Base-by-base conservation (phyloP, 2,797 vertebrate genomes). In the Sciurus vulgaris region DNA sequence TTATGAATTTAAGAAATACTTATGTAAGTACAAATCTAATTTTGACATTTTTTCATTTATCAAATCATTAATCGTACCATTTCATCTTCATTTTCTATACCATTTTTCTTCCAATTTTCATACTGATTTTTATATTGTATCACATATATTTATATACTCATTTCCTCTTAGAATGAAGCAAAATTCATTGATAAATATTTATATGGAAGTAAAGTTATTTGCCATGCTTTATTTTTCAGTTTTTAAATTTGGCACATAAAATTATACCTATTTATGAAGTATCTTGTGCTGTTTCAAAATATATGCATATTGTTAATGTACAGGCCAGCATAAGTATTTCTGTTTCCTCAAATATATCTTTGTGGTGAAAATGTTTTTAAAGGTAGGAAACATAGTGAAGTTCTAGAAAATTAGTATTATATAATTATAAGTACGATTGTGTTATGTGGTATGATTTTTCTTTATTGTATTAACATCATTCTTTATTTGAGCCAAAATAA, bases 401-500 rank as follows among this genome's bases (percentile, higher is more conserved):
- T 82, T 84, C 17, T 82, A 49, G 13, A 86, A 93, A 91, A 72
- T 5, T 83, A 28, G 7, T 59, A 65, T 81, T 88, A 90, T 86
- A 89, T 5, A 61, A 26, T 26, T 67, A 15, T 67, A 67, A 89
- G 44, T 76, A 56, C 67, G 33, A 6, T 56, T 96, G 9, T 94
- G 8, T 61, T 79, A 49, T 93, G 1, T 77, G 20, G 1, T 41
- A 87, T 91, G 26, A 35, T 65, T 89, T 97, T 59, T 70, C 22
- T 69, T 89, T 93, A 51, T 65, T 24, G 3, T 20, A 47, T 44
- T 56, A 77, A 63, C 30, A 77, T 54, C 41, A 41, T 59, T 69
- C 47, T 94, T 96, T 86, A 94, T 89, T 95, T 95, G 54, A 65
- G 89, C 1, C 30, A 74, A 89, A 20, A 84, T 96, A 44, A 67